Conservation (phyloP, 2,888 invertebrate species). For the Drosophila koepferae region DNA sequence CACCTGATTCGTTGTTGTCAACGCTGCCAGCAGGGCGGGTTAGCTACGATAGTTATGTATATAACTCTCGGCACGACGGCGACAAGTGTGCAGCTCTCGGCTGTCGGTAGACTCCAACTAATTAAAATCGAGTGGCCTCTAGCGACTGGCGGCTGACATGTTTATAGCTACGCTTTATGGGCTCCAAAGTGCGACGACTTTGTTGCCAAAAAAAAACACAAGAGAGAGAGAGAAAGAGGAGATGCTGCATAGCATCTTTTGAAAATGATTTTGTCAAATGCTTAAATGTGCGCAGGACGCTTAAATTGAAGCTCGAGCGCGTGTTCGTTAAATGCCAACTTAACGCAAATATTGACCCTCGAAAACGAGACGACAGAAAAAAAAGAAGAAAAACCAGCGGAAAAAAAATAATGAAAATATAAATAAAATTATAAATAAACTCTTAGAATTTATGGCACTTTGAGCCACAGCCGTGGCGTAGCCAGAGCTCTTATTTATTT, state of each 20-base stretch:
- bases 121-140: constrained; percentile 48
- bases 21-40: constrained; percentile 40
- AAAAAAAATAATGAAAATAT: constrained; percentile 20
- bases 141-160: constrained; percentile 40
- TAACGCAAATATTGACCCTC: constrained; percentile 75
- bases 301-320: constrained; percentile 19
- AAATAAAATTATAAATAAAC: constrained; percentile 49
- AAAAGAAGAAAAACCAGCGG: too few species aligned
- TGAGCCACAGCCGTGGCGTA: constrained; percentile 33
- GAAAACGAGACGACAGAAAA: constrained; percentile 20
- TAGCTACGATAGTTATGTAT: constrained; percentile 20
- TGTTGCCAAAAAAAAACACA: constrained; percentile 43
- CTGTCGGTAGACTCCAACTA: constrained; percentile 35
- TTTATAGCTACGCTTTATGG: constrained; percentile 65
- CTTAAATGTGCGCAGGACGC: constrained; percentile 55
- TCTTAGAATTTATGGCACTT: constrained; percentile 73
- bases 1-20: constrained; percentile 75
- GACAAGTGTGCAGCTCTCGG: constrained; percentile 58
- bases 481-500: constrained; percentile 61
- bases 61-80: constrained; percentile 29
- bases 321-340: constrained; percentile 57
- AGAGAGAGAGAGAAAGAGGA: neutral
- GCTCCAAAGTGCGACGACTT: constrained; percentile 35
- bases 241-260: constrained; percentile 9
- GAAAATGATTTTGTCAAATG: constrained; percentile 71